Conservation (phyloP, 2,113 vertebrate genomes). For the Entomyzon cyanotis region DNA sequence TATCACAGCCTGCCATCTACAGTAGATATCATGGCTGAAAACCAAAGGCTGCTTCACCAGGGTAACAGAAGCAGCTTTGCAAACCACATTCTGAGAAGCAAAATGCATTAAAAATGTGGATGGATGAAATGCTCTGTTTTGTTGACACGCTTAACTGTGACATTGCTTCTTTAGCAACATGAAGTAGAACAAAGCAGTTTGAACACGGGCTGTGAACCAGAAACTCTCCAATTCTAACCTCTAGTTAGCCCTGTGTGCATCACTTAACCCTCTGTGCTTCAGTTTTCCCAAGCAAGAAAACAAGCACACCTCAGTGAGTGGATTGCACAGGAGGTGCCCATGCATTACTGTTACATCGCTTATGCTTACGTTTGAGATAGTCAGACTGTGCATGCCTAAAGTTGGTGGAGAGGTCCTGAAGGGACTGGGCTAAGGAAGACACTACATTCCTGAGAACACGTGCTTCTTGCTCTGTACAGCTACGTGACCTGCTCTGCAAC, state of each 20-base stretch:
- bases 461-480: slow-evolving; percentile 91
- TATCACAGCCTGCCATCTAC: neutral
- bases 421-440: slow-evolving; percentile 90
- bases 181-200: neutral
- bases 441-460: slow-evolving; percentile 91
- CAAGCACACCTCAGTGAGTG: neutral
- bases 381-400: slow-evolving; percentile 93
- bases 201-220: neutral
- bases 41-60: neutral
- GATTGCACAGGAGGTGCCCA: neutral
- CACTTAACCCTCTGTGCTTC: neutral
- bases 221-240: neutral
- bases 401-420: slow-evolving; percentile 92
- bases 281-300: neutral
- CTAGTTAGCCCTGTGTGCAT: neutral
- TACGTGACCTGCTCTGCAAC: slow-evolving; percentile 84
- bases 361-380: slow-evolving; percentile 93
- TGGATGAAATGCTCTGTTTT: neutral
- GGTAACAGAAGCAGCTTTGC: neutral
- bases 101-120: neutral
- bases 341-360: neutral
- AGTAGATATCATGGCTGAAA: neutral
- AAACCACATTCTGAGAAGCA: neutral
- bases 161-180: neutral
- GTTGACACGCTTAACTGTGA: neutral